These are phyloP conservation scores for Erebia palarica DNA, from an alignment of 2,888 invertebrate genomes.

Conservation along the genomic window DNA sequence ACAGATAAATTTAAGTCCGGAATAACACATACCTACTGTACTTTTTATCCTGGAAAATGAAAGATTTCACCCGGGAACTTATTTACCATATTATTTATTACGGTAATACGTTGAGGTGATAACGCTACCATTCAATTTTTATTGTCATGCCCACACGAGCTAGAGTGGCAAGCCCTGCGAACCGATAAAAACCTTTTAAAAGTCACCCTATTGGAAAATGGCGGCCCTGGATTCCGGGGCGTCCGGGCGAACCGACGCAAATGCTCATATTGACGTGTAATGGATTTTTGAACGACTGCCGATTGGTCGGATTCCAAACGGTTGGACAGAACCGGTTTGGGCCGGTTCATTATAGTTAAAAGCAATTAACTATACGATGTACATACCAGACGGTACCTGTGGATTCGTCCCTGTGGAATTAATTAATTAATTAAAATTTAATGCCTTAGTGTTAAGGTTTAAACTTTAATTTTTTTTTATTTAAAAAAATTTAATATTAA, in stretches of 20 bases:
- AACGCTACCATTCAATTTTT: conserved; percentile 8
- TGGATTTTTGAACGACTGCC: conserved; percentile 66
- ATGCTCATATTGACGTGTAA: conserved; percentile 78
- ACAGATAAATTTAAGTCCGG: too few species aligned
- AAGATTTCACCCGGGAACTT: too few species aligned
- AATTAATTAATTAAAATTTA: too few species aligned
- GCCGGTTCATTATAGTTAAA: conserved; percentile 40
- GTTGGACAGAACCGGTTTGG: conserved; percentile 49
- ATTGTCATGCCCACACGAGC: conserved; percentile 16
- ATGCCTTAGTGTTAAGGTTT: too few species aligned
- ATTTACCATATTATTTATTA: background rate
- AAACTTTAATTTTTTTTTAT: too few species aligned
- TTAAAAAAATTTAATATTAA: too few species aligned
- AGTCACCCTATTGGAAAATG: conserved; percentile 39
- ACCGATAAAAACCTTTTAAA: conserved; percentile 35
- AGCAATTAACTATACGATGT: conserved; percentile 11
- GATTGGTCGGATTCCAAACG: conserved; percentile 61
- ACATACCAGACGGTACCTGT: background rate
- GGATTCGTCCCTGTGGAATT: too few species aligned
- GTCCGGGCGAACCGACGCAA: conserved; percentile 48
- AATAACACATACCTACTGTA: too few species aligned
- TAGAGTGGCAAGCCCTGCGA: background rate
- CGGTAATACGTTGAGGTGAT: background rate
- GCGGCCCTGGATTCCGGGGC: conserved; percentile 31
- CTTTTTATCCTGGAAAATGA: too few species aligned